Percentiles rank a stretch among this genome's conserved stretches.
These are phyloP conservation scores for Nothoprocta perdicaria DNA, from an alignment of 2,113 vertebrate species.

Conservation along the genomic window DNA sequence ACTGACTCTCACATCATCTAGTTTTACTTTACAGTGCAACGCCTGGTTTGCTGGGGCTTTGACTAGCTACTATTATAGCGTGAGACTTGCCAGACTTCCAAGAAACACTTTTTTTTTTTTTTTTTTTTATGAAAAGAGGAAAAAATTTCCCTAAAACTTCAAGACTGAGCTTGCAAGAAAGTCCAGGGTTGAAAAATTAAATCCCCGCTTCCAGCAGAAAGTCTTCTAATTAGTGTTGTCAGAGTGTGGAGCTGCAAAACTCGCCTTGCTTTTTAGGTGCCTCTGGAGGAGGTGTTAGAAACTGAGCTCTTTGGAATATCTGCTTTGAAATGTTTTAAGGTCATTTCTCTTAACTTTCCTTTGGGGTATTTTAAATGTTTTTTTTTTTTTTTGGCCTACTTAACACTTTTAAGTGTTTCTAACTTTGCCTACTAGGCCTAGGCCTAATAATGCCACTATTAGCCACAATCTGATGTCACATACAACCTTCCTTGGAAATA, in stretches of 20 bases:
- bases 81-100: neutral
- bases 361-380: neutral
- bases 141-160: neutral
- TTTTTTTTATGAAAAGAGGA: neutral
- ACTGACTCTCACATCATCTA: neutral
- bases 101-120: neutral
- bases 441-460: conserved; percentile 5
- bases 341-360: conserved; percentile 10
- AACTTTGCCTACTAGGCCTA: neutral
- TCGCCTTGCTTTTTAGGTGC: neutral
- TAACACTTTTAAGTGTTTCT: neutral
- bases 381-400: neutral
- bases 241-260: neutral
- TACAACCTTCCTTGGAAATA: neutral
- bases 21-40: neutral
- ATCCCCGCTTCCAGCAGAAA: neutral
- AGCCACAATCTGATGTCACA: conserved; percentile 3
- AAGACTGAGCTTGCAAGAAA: neutral
- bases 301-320: neutral
- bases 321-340: neutral
- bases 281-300: neutral
- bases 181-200: neutral
- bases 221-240: neutral
- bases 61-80: neutral
- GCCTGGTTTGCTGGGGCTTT: neutral